Conservation (phyloP, 2,888 invertebrate genomes). For the Sinhomidia bicolor region DNA sequence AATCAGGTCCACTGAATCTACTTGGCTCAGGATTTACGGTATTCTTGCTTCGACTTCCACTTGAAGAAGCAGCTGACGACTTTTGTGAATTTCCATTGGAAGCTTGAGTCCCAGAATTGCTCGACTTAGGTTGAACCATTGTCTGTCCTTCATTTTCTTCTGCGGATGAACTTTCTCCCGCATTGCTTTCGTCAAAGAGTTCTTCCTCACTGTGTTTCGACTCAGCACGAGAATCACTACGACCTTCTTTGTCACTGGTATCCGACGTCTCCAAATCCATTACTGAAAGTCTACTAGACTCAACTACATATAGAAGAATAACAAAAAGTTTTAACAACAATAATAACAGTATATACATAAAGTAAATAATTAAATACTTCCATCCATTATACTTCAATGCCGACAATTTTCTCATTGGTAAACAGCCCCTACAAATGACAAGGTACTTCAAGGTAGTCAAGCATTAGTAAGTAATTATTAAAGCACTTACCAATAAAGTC, state of each 20-base stretch:
- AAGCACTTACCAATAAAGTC: no score
- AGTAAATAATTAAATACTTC: no score
- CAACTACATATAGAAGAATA: no score
- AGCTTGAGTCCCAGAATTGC: background rate
- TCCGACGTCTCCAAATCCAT: slow-evolving; percentile 12
- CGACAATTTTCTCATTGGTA: no score
- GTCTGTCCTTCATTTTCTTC: background rate
- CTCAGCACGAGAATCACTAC: background rate
- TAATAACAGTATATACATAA: no score
- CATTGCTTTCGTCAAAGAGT: background rate
- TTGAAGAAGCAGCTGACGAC: no score
- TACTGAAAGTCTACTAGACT: no score
- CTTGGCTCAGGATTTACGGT: background rate
- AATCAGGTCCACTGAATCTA: slow-evolving; percentile 28
- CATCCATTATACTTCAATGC: no score
- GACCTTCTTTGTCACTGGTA: background rate
- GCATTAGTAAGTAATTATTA: no score
- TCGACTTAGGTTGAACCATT: background rate
- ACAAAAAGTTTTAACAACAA: no score
- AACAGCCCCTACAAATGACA: no score
- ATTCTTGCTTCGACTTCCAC: background rate
- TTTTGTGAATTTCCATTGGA: background rate
- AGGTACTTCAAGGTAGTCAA: no score
- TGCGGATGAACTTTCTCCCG: background rate
- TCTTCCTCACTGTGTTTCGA: slow-evolving; percentile 1